Conservation (phyloP, 92 coral and sea anemone species). For the Epizoanthus illoricatus region DNA sequence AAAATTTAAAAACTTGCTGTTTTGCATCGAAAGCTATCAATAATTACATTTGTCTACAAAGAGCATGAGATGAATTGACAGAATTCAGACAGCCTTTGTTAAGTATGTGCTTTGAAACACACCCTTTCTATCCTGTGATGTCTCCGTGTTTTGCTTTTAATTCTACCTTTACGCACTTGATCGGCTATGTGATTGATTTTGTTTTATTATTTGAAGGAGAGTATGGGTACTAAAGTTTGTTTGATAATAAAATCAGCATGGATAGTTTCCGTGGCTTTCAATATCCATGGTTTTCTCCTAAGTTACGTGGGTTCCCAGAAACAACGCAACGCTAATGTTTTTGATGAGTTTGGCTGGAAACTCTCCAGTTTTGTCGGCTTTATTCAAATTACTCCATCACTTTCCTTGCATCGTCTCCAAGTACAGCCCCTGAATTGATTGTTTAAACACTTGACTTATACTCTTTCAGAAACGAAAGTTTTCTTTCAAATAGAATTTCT, state of each 20-base stretch:
- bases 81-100: not conserved
- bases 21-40: not conserved
- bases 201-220: not conserved
- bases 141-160: not conserved
- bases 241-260: constrained; percentile 22
- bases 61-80: constrained; percentile 1
- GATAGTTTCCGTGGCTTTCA: constrained; percentile 18
- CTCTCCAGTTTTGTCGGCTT: constrained; percentile 1
- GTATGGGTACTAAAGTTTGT: not conserved
- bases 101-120: not conserved
- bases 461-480: constrained; percentile 14
- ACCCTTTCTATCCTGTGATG: not conserved
- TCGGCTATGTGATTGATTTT: not conserved
- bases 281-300: constrained; percentile 80
- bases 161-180: not conserved
- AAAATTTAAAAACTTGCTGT: not conserved
- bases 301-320: constrained; percentile 53
- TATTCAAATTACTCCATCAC: constrained; percentile 1
- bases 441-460: constrained; percentile 31
- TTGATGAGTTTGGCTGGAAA: not conserved
- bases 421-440: constrained; percentile 53
- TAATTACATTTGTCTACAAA: constrained; percentile 16
- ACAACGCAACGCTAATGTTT: constrained; percentile 24
- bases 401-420: constrained; percentile 10
- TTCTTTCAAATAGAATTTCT: constrained; percentile 2